Evolutionary conservation across 2,113 vertebrate species (phyloP), one percentile per base, ranked within the genome.

Genomic region (Megatriorchis doriae): DNA sequence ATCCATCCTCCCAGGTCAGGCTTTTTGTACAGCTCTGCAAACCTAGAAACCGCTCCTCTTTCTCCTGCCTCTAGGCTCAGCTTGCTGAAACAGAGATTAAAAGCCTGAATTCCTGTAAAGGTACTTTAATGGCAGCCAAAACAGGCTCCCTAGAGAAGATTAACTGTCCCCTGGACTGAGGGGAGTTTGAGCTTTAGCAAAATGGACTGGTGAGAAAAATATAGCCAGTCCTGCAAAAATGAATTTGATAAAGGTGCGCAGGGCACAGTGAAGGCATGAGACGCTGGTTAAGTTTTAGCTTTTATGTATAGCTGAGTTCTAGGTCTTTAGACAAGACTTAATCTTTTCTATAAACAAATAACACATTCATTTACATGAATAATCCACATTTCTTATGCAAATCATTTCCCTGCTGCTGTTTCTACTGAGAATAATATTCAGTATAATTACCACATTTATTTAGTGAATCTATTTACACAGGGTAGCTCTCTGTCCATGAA

Each of bases 301-400:
- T 81, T 92, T 75, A 90, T 13, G 7, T 91, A 84, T 73, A 87
- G 83, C 62, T 53, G 62, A 94, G 61, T 86, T 96, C 91, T 86
- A 96, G 81, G 94, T 88, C 96, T 96, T 97, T 94, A 97, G 96
- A 97, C 83, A 84, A 96, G 83, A 75, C 86, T 92, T 96, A 96
- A 95, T 97, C 94, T 95, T 86, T 96, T 96, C 91, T 95, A 90
- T 94, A 97, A 97, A 95, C 94, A 98, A 96, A 96, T 95, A 97
- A 96, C 77, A 90, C 88, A 88, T 84, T 91, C 75, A 96, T 96
- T 97, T 97, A 95, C 96, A 96, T 97, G 93, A 97, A 97, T 95
- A 97, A 96, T 96, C 94, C 79, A 79, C 91, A 96, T 94, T 97
- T 98, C 95, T 97, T 93, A 98, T 97, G 96, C 95, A 97, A 97